Conservation (phyloP, 2,113 vertebrate species). For the Ahaetulla prasina region DNA sequence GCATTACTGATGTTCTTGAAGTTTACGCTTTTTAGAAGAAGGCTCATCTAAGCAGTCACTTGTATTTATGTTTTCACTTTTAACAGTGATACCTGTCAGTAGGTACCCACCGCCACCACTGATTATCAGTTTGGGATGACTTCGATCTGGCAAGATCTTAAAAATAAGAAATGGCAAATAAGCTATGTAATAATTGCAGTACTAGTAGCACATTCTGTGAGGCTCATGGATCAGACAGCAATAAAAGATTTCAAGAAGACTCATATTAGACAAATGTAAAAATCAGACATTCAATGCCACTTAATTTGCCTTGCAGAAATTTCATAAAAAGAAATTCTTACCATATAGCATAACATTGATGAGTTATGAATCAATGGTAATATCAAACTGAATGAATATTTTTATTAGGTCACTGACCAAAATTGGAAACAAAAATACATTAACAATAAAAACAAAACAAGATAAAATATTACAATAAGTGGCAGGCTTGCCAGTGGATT, state of each 20-base stretch:
- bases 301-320: not conserved
- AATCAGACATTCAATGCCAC: not conserved
- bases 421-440: not conserved
- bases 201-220: not conserved
- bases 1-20: slow-evolving; percentile 67
- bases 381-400: not conserved
- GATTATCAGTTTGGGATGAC: slow-evolving; percentile 91
- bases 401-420: not conserved
- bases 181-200: not conserved
- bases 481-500: not conserved
- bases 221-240: not conserved
- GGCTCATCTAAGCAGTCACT: slow-evolving; percentile 71
- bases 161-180: slow-evolving; percentile 12
- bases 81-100: slow-evolving; percentile 86
- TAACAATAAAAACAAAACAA: not conserved
- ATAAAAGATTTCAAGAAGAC: not conserved
- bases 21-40: slow-evolving; percentile 81
- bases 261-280: not conserved
- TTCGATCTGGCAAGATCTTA: slow-evolving; percentile 92
- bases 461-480: not conserved
- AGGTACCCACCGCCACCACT: slow-evolving; percentile 92
- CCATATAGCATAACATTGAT: not conserved
- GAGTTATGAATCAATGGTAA: not conserved
- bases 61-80: slow-evolving; percentile 61
- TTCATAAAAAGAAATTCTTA: not conserved